Conservation (phyloP, 2,888 invertebrate genomes). For the Embidobia sp. region DNA sequence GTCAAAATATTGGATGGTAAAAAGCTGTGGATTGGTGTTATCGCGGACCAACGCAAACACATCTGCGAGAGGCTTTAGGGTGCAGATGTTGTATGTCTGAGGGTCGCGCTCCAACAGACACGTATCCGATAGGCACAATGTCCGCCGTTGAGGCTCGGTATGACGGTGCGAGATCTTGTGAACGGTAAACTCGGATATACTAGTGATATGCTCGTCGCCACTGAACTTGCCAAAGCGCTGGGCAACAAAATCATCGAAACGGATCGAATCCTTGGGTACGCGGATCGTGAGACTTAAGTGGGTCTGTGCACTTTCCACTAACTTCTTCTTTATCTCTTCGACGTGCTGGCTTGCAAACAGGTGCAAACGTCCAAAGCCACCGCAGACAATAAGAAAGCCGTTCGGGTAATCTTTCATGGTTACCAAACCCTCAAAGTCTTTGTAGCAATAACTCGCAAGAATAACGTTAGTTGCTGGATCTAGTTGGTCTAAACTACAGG, state of each 20-base stretch:
- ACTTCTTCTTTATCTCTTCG: slow-evolving; percentile 93
- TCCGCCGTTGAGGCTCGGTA: slow-evolving; percentile 92
- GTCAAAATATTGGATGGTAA: slow-evolving; percentile 96
- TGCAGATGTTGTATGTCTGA: slow-evolving; percentile 96
- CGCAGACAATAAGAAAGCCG: slow-evolving; percentile 95
- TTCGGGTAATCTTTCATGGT: slow-evolving; percentile 94
- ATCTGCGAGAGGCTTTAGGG: slow-evolving; percentile 90
- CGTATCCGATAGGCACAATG: slow-evolving; percentile 96
- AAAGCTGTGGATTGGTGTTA: slow-evolving; percentile 95
- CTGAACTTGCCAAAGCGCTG: slow-evolving; percentile 95
- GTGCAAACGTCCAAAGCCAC: slow-evolving; percentile 95
- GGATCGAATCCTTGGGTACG: slow-evolving; percentile 91
- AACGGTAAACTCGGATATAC: slow-evolving; percentile 97
- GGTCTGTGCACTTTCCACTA: slow-evolving; percentile 90
- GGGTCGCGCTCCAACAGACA: slow-evolving; percentile 98
- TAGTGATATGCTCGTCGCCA: slow-evolving; percentile 97
- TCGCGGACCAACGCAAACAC: slow-evolving; percentile 96
- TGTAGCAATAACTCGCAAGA: slow-evolving; percentile 92
- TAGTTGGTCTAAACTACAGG: slow-evolving; percentile 94
- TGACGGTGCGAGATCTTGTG: slow-evolving; percentile 94
- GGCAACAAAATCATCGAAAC: slow-evolving; percentile 92
- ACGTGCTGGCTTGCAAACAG: slow-evolving; percentile 93
- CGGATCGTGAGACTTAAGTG: slow-evolving; percentile 93
- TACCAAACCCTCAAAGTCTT: slow-evolving; percentile 91
- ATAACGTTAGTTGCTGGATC: slow-evolving; percentile 92